Percentiles rank a stretch among this genome's conserved stretches.
Conservation (phyloP, 2,113 vertebrate species). For the Taurulus bubalis region DNA sequence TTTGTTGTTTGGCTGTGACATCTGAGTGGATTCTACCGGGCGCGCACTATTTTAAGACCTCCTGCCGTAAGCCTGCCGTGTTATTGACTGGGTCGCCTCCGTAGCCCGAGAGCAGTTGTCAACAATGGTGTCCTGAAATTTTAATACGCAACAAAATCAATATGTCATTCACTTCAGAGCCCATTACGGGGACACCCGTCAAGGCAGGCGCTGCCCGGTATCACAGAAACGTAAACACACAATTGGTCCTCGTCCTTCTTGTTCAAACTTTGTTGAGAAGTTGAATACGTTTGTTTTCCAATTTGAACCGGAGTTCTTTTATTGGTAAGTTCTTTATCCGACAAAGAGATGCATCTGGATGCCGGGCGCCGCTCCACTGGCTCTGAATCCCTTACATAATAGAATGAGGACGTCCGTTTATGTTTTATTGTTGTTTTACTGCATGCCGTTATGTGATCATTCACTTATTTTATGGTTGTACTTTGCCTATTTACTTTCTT, state of each 20-base stretch:
- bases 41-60: constrained; percentile 43
- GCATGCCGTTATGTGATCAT: no score
- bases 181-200: constrained; percentile 15
- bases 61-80: constrained; percentile 34
- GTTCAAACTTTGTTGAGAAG: not conserved
- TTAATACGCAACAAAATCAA: constrained; percentile 38
- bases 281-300: not conserved
- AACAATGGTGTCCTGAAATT: constrained; percentile 31
- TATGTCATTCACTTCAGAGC: constrained; percentile 26
- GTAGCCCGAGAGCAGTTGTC: constrained; percentile 38
- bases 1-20: constrained; percentile 50
- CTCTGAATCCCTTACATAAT: constrained; percentile 10
- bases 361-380: not conserved
- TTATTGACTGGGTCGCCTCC: constrained; percentile 30
- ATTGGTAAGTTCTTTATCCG: not conserved
- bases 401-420: not conserved
- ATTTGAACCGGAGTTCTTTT: not conserved
- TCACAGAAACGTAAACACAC: not conserved
- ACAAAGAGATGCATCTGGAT: constrained; percentile 16
- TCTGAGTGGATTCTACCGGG: constrained; percentile 44
- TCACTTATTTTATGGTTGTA: no score
- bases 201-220: not conserved
- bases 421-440: not conserved
- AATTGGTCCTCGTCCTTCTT: not conserved
- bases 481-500: no score